These are phyloP conservation scores for Aphodius granarius DNA, from an alignment of 2,888 invertebrate genomes.

Conservation along the genomic window DNA sequence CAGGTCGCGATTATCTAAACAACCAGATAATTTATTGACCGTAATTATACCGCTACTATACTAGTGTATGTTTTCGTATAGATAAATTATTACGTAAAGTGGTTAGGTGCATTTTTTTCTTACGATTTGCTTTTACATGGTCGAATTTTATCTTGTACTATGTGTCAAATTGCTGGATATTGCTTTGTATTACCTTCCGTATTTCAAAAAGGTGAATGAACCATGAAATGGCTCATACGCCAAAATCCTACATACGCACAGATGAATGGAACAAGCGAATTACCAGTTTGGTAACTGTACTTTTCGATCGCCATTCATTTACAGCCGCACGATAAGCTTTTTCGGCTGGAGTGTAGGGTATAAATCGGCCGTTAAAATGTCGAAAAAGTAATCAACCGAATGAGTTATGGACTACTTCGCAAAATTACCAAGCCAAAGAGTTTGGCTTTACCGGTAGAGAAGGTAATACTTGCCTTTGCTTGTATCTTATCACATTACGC, in stretches of 20 bases:
- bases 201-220: constrained; percentile 20
- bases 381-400: neutral
- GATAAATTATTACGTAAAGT: constrained; percentile 5
- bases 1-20: constrained; percentile 2
- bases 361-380: neutral
- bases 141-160: neutral
- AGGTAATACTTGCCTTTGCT: too few relatives aligned
- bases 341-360: neutral
- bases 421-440: too few relatives aligned
- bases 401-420: neutral
- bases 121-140: neutral
- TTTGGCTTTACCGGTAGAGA: too few relatives aligned
- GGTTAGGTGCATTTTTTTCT: neutral
- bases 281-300: constrained; percentile 16
- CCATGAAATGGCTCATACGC: constrained; percentile 13
- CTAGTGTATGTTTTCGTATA: constrained; percentile 11
- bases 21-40: constrained; percentile 13
- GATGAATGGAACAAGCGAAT: constrained; percentile 17
- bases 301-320: constrained; percentile 18
- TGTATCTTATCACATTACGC: too few relatives aligned
- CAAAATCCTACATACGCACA: constrained; percentile 6
- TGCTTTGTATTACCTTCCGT: too few relatives aligned
- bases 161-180: too few relatives aligned
- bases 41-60: constrained; percentile 16
- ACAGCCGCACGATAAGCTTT: neutral